Evolutionary conservation across 1,140 invertebrate genomes (phyloP), one percentile per base, ranked within the genome.

Genomic region (Venustaconcha ellipsiformis): DNA sequence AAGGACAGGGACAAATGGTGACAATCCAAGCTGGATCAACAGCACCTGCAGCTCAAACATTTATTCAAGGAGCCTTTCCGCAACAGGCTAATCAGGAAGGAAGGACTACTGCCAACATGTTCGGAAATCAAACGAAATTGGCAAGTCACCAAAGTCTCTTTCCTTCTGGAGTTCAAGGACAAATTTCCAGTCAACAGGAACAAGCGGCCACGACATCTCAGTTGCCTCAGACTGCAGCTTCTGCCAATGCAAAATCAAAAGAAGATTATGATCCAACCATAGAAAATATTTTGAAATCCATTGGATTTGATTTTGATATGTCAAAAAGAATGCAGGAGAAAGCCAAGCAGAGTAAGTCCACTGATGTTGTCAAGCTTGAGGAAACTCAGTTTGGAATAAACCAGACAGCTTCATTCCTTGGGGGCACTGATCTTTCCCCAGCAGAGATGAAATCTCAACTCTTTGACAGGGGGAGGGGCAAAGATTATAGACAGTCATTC

Each of bases 261-360:
- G 62, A 75, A 78, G 69, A 80, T 8, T 72, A 85, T 74, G 86
- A 88, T 76, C 82, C 85, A 30, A 88, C 87, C n/a, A 87, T 89
- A 59, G 84, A 88, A 84, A 88, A 88, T 76, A 89, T 89, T 59
- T 67, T 89, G 17, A 86, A 89, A 69, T 88, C 87, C 48, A 89
- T 89, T 65, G 88, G 88, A 3, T 89, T 89, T 80, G 87, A 89
- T 81, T 88, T 88, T 88, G 88, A 88, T 72, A 81, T 89, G 77
- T 89, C 88, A 8, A 87, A 87, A 67, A 81, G 86, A 77, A 89
- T 89, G 88, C 88, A 89, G 72, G 88, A 89, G 81, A 76, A 86
- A 57, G 85, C 86, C 65, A 80, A 82, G 64, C 76, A 84, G 37
- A 82, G 78, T 56, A 68, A 66, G 12, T 63, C 23, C 67, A 69